A percentile compares a stretch with the other conserved stretches of the same genome.
Evolutionary conservation across 2,113 vertebrate genomes (phyloP).

Genomic region (Ellobius talpinus): DNA sequence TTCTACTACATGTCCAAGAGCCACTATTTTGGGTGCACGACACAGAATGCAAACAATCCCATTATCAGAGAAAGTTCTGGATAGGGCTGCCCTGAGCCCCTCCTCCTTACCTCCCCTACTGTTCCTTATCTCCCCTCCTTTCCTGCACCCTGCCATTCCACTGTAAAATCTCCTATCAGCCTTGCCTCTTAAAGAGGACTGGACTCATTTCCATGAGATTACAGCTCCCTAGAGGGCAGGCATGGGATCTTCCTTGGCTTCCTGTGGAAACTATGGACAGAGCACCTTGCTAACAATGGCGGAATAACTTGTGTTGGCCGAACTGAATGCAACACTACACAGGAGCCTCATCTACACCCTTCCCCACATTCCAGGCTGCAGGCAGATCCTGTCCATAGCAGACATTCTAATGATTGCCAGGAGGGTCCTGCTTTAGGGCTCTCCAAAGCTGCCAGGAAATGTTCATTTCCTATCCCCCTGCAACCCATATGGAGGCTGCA

Average conservation of each 20-base stretch:
- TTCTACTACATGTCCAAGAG: neutral
- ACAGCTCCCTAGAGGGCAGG: neutral
- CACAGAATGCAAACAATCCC: neutral
- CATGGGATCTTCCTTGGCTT: neutral
- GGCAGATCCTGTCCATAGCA: neutral
- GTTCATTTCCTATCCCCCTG: conserved; percentile 51
- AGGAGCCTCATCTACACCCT: neutral
- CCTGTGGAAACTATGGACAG: neutral
- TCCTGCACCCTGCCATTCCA: neutral
- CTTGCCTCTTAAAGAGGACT: neutral
- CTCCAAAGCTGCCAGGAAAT: neutral
- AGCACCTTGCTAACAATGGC: neutral
- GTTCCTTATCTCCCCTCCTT: neutral
- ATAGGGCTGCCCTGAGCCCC: neutral
- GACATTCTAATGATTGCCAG: neutral
- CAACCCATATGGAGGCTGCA: conserved; percentile 57
- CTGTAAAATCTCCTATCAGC: neutral
- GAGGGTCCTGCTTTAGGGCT: conserved; percentile 1
- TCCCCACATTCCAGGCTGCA: neutral
- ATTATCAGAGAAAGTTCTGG: neutral
- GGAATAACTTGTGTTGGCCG: neutral
- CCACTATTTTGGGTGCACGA: neutral
- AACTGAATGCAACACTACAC: neutral
- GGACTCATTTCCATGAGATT: neutral
- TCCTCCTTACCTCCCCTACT: neutral